Evolutionary conservation across 2,113 vertebrate genomes (phyloP), one percentile per base, ranked within the genome.

Genomic region (Dasyurus viverrinus): DNA sequence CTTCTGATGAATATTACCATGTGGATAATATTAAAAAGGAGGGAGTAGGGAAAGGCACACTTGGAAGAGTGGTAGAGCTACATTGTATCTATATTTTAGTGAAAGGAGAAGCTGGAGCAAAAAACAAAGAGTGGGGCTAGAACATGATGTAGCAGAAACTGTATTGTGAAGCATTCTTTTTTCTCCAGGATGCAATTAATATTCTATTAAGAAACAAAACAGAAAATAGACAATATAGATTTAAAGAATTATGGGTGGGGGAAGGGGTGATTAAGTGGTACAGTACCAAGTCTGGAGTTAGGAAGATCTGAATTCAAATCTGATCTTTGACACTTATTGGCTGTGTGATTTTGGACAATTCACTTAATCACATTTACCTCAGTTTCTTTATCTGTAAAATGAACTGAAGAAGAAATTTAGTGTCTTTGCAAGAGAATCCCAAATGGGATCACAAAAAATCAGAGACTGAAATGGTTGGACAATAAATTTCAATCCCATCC

Each of bases 31-130:
- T n/a, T 76, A 36, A 76, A 76, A 76, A n/a, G n/a, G n/a, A 76
- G 36, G 36, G 60, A n/a, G 16, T 76, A 5, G 57, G 57, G 30
- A 9, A 92, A 50, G 89, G 36, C 14, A 2, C 48, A 60, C 54
- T 36, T 94, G 93, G 12, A 3, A 92, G 92, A 76, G 92, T 27
- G 50, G 30, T 68, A 68, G 53, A 36, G 36, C 9, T 76, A 23
- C 26, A 1, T 42, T 42, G 53, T n/a, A 53, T 46, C 25, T 90
- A 26, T 55, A 53, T 91, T 92, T 47, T 50, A 19, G 47, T 57
- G 54, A 84, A 60, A 76, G 76, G 60, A n/a, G 68, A 90, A 90
- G 54, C 22, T 93, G 76, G 93, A 89, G 89, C 91, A 90, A 42
- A 91, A 76, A 91, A 96, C 90, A 92, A 89, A 91, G 48, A 0